phyloP scores from a whole-genome alignment of 2,888 invertebrate species.

The Chaitophorus viminalis region DNA sequence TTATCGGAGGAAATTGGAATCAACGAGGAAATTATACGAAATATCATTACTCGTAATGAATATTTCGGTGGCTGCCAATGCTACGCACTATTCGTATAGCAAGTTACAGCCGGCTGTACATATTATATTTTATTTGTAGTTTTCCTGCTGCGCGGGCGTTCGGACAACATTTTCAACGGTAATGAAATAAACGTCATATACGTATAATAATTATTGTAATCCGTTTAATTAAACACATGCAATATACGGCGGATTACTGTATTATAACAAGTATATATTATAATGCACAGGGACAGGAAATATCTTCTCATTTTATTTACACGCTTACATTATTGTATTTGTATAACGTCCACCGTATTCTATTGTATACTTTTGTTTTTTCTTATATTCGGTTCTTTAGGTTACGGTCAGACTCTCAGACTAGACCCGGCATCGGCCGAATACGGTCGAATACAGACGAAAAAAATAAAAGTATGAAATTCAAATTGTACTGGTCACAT shows the following conservation, averaged over 20 bases:
- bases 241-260: not conserved
- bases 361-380: no score
- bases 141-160: not conserved
- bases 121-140: not conserved
- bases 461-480: no score
- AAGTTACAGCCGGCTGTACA: not conserved
- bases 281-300: no score
- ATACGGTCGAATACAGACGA: no score
- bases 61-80: conserved; percentile 21
- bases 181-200: not conserved
- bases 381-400: no score
- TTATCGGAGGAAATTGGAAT: conserved; percentile 34
- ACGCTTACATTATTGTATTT: no score
- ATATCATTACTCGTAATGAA: conserved; percentile 34
- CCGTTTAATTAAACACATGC: not conserved
- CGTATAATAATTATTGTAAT: not conserved
- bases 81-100: not conserved
- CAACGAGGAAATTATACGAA: conserved; percentile 17
- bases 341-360: no score
- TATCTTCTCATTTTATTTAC: no score
- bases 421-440: no score
- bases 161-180: not conserved
- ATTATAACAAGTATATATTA: no score
- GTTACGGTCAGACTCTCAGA: no score
- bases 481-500: no score